Evolutionary conservation across 2,888 invertebrate genomes (phyloP).

Genomic region (Candidula unifasciata): DNA sequence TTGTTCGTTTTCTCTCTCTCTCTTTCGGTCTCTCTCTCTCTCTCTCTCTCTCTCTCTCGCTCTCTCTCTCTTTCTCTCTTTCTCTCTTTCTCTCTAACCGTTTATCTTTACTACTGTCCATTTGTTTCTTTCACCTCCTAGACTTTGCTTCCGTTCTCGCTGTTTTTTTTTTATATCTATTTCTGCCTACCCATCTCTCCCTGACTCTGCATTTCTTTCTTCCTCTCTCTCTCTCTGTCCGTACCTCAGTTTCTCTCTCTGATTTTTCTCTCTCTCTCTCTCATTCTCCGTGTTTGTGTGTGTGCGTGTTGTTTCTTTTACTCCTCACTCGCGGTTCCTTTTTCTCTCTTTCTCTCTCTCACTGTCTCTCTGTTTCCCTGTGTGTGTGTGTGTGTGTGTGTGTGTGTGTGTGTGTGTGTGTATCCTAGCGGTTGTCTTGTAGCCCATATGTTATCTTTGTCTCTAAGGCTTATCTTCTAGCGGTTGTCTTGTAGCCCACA

Average conservation of each 20-base stretch:
- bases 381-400: no score
- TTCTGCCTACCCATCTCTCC: no score
- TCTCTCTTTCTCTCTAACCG: not conserved
- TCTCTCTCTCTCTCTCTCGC: no score
- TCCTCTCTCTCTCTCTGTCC: not conserved
- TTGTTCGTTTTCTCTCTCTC: not conserved
- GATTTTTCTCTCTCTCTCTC: not conserved
- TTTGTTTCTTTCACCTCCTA: no score
- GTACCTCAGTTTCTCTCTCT: not conserved
- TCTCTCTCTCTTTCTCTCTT: slow-evolving; percentile 15
- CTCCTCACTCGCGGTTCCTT: slow-evolving; percentile 21
- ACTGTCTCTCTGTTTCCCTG: not conserved
- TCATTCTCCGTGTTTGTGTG: not conserved
- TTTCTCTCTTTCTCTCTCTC: not conserved
- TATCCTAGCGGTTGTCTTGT: no score
- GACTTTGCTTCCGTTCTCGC: no score
- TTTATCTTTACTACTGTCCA: no score
- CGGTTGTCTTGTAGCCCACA: no score
- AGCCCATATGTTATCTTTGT: no score
- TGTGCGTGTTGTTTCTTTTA: not conserved
- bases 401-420: not conserved
- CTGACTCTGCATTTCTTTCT: not conserved
- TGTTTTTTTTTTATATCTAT: no score
- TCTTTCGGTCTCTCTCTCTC: not conserved
- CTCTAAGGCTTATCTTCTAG: no score